Evolutionary conservation across 2,113 vertebrate species (phyloP).

Genomic region (Hippolais icterina): DNA sequence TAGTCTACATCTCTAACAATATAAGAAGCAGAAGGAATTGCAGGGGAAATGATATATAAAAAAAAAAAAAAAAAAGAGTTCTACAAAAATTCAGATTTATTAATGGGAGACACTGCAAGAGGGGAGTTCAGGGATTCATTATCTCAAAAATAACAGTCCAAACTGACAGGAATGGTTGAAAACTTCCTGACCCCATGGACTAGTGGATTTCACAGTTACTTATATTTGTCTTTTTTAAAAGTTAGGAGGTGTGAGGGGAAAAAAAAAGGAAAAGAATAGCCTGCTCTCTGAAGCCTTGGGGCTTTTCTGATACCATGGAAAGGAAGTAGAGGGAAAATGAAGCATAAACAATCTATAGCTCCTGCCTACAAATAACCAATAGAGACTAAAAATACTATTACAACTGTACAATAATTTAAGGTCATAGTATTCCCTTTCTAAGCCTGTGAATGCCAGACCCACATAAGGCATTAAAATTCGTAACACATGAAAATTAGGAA

Average conservation of each 20-base stretch:
- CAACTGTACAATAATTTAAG: conserved; percentile 70
- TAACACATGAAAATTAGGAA: conserved; percentile 79
- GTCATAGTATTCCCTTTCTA: conserved; percentile 67
- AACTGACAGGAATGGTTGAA: conserved; percentile 39
- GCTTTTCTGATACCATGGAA: neutral
- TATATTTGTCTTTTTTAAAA: conserved; percentile 44
- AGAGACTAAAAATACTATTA: conserved; percentile 68
- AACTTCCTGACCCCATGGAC: conserved; percentile 47
- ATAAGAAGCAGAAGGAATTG: neutral
- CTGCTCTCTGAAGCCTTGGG: conserved; percentile 52
- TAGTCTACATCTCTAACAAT: neutral
- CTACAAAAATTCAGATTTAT: conserved; percentile 6
- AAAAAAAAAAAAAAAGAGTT: neutral
- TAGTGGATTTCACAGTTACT: conserved; percentile 13
- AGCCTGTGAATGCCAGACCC: conserved; percentile 67
- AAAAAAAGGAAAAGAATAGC: neutral
- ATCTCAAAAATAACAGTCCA: conserved; percentile 56
- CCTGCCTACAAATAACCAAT: conserved; percentile 62
- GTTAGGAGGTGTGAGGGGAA: neutral
- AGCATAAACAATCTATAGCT: conserved; percentile 67
- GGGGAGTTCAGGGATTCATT: conserved; percentile 58
- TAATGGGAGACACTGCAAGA: conserved; percentile 39
- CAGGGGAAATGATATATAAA: neutral
- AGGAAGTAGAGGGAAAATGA: neutral
- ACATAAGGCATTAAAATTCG: conserved; percentile 75